Evolutionary conservation across 2,113 vertebrate species (phyloP).

Genomic region (Apaloderma vittatum): DNA sequence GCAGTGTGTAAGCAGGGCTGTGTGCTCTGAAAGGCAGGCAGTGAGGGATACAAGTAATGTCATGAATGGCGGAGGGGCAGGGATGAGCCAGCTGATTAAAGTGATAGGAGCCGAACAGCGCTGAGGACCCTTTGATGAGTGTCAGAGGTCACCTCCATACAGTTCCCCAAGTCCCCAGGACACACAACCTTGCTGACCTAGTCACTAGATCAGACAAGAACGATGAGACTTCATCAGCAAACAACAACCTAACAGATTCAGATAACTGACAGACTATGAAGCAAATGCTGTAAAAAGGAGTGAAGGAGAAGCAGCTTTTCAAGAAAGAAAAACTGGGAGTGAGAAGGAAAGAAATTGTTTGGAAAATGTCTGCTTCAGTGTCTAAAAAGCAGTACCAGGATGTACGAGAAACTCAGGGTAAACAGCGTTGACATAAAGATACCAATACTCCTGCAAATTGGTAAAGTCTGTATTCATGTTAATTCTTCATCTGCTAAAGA

Average conservation of each 20-base stretch:
- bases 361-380: neutral
- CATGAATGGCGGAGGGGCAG: constrained; percentile 18
- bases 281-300: neutral
- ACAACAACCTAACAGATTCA: constrained; percentile 19
- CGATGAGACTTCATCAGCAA: constrained; percentile 30
- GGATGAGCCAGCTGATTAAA: constrained; percentile 59
- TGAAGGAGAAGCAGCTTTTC: neutral
- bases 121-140: constrained; percentile 48
- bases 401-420: neutral
- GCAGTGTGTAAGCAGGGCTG: neutral
- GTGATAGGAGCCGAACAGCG: constrained; percentile 52
- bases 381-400: neutral
- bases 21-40: neutral
- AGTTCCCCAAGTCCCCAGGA: constrained; percentile 5
- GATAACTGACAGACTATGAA: neutral
- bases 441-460: neutral
- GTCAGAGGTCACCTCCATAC: constrained; percentile 71
- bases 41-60: neutral
- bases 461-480: neutral
- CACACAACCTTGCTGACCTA: constrained; percentile 53
- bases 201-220: constrained; percentile 61
- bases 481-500: constrained; percentile 51
- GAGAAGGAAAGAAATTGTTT: neutral
- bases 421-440: neutral
- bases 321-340: neutral